Evolutionary conservation across 92 coral and sea anemone species (phyloP).

Genomic region (Desmophyllum pertusum): DNA sequence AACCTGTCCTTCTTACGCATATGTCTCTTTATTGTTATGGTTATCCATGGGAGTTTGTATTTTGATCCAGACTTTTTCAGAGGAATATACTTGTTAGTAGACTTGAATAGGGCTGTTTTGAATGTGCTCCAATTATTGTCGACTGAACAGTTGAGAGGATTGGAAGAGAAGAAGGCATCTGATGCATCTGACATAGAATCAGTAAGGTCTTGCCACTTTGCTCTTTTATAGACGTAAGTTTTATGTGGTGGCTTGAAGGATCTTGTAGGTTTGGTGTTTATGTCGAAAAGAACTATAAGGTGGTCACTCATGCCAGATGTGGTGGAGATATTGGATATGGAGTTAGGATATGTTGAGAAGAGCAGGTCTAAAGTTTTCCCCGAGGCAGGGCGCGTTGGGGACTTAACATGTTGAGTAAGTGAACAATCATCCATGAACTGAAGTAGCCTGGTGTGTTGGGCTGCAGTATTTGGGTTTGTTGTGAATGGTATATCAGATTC

Average conservation of each 20-base stretch:
- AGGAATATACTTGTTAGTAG: no score
- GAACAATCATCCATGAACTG: conserved; percentile 41
- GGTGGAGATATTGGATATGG: conserved; percentile 3
- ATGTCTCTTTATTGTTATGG: conserved; percentile 24
- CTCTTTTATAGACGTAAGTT: conserved; percentile 36
- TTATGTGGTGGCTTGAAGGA: conserved; percentile 56
- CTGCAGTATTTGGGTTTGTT: conserved; percentile 20
- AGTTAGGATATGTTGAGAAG: conserved; percentile 21
- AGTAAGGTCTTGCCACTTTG: conserved; percentile 32
- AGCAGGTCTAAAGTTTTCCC: conserved; percentile 35
- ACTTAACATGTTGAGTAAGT: conserved; percentile 38
- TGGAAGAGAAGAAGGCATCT: conserved; percentile 34
- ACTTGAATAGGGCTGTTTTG: conserved; percentile 6
- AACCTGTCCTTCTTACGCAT: conserved; percentile 67
- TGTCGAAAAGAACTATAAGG: conserved; percentile 27
- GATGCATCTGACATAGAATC: conserved; percentile 21
- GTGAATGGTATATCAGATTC: neutral
- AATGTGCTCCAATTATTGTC: conserved; percentile 26
- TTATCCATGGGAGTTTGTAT: conserved; percentile 57
- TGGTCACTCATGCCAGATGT: conserved; percentile 54
- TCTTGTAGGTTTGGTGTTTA: conserved; percentile 9
- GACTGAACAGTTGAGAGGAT: conserved; percentile 1
- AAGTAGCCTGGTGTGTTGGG: conserved; percentile 31
- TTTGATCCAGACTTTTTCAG: conserved; percentile 36
- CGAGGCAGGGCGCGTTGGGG: conserved; percentile 39